These are phyloP conservation scores for Oligia strigilis DNA, from an alignment of 2,888 invertebrate species.

Conservation along the genomic window DNA sequence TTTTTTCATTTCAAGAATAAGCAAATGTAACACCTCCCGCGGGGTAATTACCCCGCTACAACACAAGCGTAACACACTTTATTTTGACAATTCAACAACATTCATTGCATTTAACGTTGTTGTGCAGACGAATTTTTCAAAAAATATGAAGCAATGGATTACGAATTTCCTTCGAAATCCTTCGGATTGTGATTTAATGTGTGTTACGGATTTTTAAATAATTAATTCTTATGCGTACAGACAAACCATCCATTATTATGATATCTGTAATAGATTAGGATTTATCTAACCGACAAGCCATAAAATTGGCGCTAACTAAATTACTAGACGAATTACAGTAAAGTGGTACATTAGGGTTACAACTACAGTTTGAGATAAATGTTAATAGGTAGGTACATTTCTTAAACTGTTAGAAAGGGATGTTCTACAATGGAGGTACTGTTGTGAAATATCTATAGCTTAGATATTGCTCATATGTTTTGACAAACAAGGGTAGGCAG, in stretches of 20 bases:
- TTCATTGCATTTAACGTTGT: background rate
- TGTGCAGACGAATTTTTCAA: background rate
- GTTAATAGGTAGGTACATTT: conserved; percentile 12
- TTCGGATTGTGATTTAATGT: background rate
- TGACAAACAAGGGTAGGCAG: no score
- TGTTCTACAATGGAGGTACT: conserved; percentile 16
- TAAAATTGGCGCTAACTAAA: conserved; percentile 59
- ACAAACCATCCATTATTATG: conserved; percentile 18
- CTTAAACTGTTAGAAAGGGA: conserved; percentile 29
- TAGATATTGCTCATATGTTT: background rate
- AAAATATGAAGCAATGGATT: background rate
- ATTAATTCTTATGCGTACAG: background rate
- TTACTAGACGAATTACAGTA: conserved; percentile 43
- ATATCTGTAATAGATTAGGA: conserved; percentile 31
- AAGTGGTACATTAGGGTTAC: conserved; percentile 51
- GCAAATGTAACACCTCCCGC: background rate
- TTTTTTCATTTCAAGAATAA: background rate
- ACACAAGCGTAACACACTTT: no score
- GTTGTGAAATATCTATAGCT: background rate
- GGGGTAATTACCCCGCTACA: no score
- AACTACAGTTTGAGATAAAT: conserved; percentile 25
- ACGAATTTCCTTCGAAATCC: background rate
- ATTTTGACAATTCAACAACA: background rate
- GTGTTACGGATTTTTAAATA: background rate
- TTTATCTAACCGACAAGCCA: conserved; percentile 42